Conservation (phyloP, 1,140 invertebrate genomes). For the Subanguina moxae region DNA sequence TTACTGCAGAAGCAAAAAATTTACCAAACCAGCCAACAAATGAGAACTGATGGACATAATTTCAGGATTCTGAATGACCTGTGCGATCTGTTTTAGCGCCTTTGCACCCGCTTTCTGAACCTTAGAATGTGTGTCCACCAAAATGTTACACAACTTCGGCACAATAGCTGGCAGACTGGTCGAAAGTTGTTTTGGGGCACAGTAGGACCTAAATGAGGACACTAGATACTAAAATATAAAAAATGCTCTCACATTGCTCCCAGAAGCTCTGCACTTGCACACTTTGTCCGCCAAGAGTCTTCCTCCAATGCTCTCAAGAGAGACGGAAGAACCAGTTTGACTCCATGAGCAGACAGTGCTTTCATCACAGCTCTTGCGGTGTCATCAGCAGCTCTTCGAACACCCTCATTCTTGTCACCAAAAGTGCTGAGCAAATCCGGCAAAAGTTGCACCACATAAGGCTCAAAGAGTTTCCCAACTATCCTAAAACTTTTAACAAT, state of each 20-base stretch:
- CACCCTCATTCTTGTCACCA: constrained; percentile 80
- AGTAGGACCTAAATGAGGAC: constrained; percentile 67
- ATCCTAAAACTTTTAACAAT: constrained; percentile 30
- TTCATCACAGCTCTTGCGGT: constrained; percentile 93
- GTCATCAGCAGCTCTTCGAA: constrained; percentile 77
- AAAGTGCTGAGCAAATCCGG: constrained; percentile 90
- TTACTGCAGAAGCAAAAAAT: too few relatives aligned
- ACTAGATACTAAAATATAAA: too few relatives aligned
- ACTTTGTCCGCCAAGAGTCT: constrained; percentile 97
- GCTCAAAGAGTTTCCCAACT: constrained; percentile 82
- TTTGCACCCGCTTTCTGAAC: constrained; percentile 93
- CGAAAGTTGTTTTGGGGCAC: constrained; percentile 94
- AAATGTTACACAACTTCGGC: constrained; percentile 91
- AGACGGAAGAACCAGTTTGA: constrained; percentile 86
- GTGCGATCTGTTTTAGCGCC: constrained; percentile 90
- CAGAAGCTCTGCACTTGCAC: constrained; percentile 88
- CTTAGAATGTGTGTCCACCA: constrained; percentile 93
- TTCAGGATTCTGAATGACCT: constrained; percentile 88
- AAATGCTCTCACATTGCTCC: constrained; percentile 73
- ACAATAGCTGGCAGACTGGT: constrained; percentile 95
- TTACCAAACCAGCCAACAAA: constrained; percentile 81
- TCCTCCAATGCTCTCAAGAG: constrained; percentile 86
- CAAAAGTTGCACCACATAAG: constrained; percentile 93
- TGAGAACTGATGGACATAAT: constrained; percentile 83
- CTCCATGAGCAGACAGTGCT: constrained; percentile 82